Percentiles rank a stretch among this genome's conserved stretches.
phyloP scores from a whole-genome alignment of 2,888 invertebrate species.

The Acrocyrtus sp. region DNA sequence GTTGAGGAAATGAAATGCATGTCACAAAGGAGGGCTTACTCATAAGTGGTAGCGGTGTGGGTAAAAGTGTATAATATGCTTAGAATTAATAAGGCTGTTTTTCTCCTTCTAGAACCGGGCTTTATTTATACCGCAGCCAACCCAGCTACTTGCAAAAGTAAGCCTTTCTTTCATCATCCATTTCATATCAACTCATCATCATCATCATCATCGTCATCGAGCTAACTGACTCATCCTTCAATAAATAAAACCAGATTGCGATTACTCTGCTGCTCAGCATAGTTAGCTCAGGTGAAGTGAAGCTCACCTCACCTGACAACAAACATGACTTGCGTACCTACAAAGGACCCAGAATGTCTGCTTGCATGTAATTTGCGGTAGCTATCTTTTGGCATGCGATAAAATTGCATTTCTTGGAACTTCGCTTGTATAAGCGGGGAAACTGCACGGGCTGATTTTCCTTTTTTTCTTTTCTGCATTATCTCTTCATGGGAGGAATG shows the following conservation, averaged over 20 bases:
- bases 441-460: not conserved
- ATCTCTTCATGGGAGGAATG: not conserved
- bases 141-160: not conserved
- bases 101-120: too few species aligned
- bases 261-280: not conserved
- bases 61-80: too few species aligned
- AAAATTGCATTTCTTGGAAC: not conserved
- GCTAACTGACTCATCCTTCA: slow-evolving; percentile 24
- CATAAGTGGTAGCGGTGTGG: too few species aligned
- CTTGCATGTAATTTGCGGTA: not conserved
- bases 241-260: slow-evolving; percentile 1
- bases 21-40: too few species aligned
- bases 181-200: too few species aligned
- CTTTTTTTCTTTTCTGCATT: not conserved
- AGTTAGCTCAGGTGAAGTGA: not conserved
- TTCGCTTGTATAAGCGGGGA: not conserved
- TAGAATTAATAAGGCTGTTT: slow-evolving; percentile 16
- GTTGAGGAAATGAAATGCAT: too few species aligned
- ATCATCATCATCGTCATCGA: too few species aligned
- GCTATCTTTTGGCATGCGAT: not conserved
- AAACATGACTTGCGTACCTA: not conserved
- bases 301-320: not conserved
- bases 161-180: not conserved
- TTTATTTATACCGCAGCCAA: slow-evolving; percentile 6
- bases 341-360: slow-evolving; percentile 26